Percentiles rank a stretch among this genome's conserved stretches.
Evolutionary conservation across 1,140 invertebrate genomes (phyloP).

Genomic region (Heliconius melpomene): DNA sequence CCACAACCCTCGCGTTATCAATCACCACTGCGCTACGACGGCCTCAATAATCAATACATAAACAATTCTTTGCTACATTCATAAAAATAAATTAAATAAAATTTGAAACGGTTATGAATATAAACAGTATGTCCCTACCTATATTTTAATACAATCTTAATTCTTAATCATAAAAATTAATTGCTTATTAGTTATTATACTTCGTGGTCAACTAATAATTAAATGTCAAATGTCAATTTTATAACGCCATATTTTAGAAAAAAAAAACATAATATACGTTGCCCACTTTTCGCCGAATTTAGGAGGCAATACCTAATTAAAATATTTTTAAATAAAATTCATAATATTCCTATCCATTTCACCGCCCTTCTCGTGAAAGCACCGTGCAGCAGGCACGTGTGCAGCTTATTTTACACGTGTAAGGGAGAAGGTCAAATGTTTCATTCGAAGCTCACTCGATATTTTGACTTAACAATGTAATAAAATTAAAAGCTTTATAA

Average conservation of each 20-base stretch:
- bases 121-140: too few relatives aligned
- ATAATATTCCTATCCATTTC: not conserved
- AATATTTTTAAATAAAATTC: not conserved
- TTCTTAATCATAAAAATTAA: not conserved
- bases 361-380: not conserved
- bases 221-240: too few relatives aligned
- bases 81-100: not conserved
- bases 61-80: too few relatives aligned
- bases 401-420: conserved; percentile 8
- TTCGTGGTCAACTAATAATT: not conserved
- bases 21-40: too few relatives aligned
- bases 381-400: not conserved
- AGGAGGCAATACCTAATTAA: not conserved
- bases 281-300: too few relatives aligned
- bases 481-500: not conserved
- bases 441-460: not conserved
- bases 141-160: not conserved
- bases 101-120: not conserved
- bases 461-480: not conserved
- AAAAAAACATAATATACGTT: too few relatives aligned
- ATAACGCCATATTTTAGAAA: too few relatives aligned
- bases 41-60: too few relatives aligned
- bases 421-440: not conserved
- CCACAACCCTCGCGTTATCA: too few relatives aligned
- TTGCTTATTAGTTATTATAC: not conserved